Percentiles rank a stretch among this genome's conserved stretches.
Evolutionary conservation across 1,140 invertebrate species (phyloP).

Genomic region (Teleopsis dalmanni): DNA sequence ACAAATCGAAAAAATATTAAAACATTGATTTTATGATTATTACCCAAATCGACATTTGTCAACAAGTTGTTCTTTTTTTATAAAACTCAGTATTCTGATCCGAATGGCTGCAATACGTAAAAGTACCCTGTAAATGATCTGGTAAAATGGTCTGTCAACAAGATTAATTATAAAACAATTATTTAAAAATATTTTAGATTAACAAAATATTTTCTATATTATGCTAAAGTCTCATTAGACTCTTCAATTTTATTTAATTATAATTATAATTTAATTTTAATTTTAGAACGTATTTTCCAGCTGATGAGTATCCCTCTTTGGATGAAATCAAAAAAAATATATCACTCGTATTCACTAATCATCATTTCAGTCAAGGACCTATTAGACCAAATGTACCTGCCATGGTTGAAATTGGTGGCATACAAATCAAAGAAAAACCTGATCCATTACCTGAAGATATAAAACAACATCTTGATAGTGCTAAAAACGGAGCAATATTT

Average conservation of each 20-base stretch:
- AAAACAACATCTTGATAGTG: conserved; percentile 39
- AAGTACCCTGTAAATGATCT: too few species aligned
- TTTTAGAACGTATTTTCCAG: conserved; percentile 22
- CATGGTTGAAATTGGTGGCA: conserved; percentile 44
- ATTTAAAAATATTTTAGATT: neutral
- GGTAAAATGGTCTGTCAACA: neutral
- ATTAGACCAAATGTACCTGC: conserved; percentile 37
- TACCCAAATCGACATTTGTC: too few species aligned
- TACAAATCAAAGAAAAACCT: conserved; percentile 30
- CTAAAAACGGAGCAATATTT: conserved; percentile 48
- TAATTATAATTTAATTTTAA: neutral
- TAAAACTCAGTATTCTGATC: too few species aligned
- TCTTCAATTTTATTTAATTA: too few species aligned
- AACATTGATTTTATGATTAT: too few species aligned
- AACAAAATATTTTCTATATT: neutral
- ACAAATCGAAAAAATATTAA: too few species aligned
- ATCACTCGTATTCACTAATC: conserved; percentile 25
- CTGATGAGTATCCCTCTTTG: conserved; percentile 21
- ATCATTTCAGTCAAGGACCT: conserved; percentile 35
- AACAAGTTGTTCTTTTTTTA: too few species aligned
- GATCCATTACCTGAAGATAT: conserved; percentile 5
- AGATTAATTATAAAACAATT: neutral
- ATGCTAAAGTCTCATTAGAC: too few species aligned
- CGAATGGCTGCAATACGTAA: too few species aligned
- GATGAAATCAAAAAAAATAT: conserved; percentile 23